phyloP scores from a whole-genome alignment of 1,140 invertebrate species.

The Heterodera schachtii region DNA sequence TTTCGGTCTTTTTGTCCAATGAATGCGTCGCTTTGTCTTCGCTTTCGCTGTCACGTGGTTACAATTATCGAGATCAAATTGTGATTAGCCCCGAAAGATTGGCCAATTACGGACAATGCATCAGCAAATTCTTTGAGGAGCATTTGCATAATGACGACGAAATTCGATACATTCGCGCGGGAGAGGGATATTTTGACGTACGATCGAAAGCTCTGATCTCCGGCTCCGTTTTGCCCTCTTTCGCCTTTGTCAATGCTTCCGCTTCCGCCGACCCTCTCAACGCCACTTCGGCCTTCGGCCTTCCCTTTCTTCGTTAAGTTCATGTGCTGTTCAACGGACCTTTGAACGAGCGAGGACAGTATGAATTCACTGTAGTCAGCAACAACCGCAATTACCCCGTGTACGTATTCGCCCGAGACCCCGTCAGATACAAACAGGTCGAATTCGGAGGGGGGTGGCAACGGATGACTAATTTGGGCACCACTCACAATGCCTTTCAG shows the following conservation, averaged over 20 bases:
- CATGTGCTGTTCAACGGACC: slow-evolving; percentile 55
- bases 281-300: background rate
- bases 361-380: slow-evolving; percentile 47
- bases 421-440: slow-evolving; percentile 50
- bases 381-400: slow-evolving; percentile 59
- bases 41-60: slow-evolving; percentile 78
- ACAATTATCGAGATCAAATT: slow-evolving; percentile 86
- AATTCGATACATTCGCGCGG: slow-evolving; percentile 82
- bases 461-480: too few relatives aligned
- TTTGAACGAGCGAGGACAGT: slow-evolving; percentile 52
- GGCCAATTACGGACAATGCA: slow-evolving; percentile 84
- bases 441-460: too few relatives aligned
- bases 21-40: slow-evolving; percentile 73
- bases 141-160: slow-evolving; percentile 97
- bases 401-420: slow-evolving; percentile 57
- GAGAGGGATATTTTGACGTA: slow-evolving; percentile 94
- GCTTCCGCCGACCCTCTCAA: background rate
- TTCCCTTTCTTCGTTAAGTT: slow-evolving; percentile 32
- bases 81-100: slow-evolving; percentile 80
- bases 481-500: slow-evolving; percentile 17
- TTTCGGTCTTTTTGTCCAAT: slow-evolving; percentile 43
- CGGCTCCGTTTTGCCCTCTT: slow-evolving; percentile 49
- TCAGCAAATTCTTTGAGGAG: slow-evolving; percentile 87
- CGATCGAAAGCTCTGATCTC: slow-evolving; percentile 72
- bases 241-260: slow-evolving; percentile 33